A percentile compares a stretch with the other conserved stretches of the same genome.
Evolutionary conservation across 2,113 vertebrate species (phyloP).

Genomic region (Ceratotherium simum): DNA sequence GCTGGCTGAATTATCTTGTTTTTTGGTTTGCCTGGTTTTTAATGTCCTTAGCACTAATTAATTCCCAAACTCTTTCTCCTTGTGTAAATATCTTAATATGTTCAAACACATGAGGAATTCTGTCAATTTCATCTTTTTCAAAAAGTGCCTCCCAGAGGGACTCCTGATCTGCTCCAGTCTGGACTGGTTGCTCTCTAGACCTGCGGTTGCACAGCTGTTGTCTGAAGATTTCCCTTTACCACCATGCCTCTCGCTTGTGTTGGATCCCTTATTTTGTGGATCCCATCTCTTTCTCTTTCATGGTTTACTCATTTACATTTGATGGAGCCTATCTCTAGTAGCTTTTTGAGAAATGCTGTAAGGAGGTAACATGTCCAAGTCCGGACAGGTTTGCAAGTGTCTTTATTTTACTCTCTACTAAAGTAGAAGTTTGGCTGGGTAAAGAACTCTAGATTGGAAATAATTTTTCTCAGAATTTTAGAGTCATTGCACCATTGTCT

Average conservation of each 20-base stretch:
- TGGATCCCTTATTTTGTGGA: not conserved
- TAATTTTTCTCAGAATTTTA: not conserved
- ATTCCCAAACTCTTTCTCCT: not conserved
- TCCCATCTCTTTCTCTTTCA: not conserved
- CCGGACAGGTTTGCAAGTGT: not conserved
- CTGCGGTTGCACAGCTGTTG: not conserved
- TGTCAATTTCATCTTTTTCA: not conserved
- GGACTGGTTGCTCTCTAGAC: not conserved
- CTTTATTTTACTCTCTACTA: slow-evolving; percentile 3
- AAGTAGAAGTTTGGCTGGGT: not conserved
- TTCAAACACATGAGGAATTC: not conserved
- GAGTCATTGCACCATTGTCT: not conserved
- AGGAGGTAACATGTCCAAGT: not conserved
- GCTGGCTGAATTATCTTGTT: too few relatives aligned
- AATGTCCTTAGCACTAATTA: not conserved
- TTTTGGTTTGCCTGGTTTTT: not conserved
- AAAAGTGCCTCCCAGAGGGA: not conserved
- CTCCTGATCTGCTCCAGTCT: not conserved
- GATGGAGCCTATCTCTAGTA: not conserved
- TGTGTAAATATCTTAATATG: not conserved
- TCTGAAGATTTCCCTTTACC: not conserved
- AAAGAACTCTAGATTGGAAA: not conserved
- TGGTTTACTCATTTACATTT: not conserved
- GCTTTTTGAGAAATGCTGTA: not conserved
- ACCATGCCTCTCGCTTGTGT: not conserved